Evolutionary conservation across 2,797 vertebrate species (phyloP), one percentile per base, ranked within the genome.

Genomic region (Calcarius lapponicus): DNA sequence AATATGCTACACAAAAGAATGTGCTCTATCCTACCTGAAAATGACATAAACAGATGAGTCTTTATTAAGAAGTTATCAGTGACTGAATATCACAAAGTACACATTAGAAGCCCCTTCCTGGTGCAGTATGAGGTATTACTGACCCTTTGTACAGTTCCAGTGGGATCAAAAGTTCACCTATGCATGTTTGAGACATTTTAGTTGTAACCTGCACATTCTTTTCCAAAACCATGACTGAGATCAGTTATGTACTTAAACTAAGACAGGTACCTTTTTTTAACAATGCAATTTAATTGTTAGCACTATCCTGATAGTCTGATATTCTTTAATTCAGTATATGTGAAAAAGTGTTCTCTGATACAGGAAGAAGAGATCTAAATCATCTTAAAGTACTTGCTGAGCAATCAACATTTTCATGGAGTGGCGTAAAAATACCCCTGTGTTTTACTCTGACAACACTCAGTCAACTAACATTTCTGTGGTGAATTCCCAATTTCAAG

Each of bases 321-420:
- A 78, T 8, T 47, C 25, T 9, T 73, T 40, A 40, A 50, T 45
- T 95, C 24, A 20, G 22, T 73, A 24, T 48, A 28, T 18, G 11
- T 78, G 45, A 51, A 93, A 32, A 81, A 38, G 19, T 85, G 40
- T 74, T 91, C 53, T 84, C 36, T 87, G 80, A 95, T 32, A 90
- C 32, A 80, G 43, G 31, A 83, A 58, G 25, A 86, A 20, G 40
- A 92, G 62, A 82, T 50, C 38, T 76, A 88, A 70, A 34, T 38
- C 83, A 67, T 93, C 86, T 95, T 83, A 97, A 97, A 96, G 94
- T 89, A 83, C 54, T 80, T 82, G 54, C 74, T 93, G 73, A 96
- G 47, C 60, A 95, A 92, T 69, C 71, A 83, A 89, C 51, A 61
- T 90, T 81, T 97, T 79, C 82, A 75, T 71, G 71, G 71, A 94